Evolutionary conservation across 2,797 vertebrate genomes (phyloP).

Genomic region (Macroramphosus scolopax): DNA sequence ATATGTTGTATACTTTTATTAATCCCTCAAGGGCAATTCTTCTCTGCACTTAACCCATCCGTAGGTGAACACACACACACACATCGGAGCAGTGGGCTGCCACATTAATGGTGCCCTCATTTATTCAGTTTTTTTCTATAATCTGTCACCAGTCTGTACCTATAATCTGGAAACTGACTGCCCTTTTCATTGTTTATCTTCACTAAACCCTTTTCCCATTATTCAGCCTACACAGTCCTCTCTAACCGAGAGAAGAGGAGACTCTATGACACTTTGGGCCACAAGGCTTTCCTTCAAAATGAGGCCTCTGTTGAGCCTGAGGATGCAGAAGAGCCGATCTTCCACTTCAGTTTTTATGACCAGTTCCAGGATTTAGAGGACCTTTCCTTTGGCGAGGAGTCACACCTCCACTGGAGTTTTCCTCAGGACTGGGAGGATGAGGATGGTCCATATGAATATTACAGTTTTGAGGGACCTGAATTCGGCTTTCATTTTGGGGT

Average conservation of each 20-base stretch:
- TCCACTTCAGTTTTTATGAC: conserved; percentile 54
- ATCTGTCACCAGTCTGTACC: no score
- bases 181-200: no score
- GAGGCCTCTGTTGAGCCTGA: conserved; percentile 1
- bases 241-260: conserved; percentile 60
- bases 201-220: no score
- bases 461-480: conserved; percentile 14
- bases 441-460: background rate
- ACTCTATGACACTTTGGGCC: conserved; percentile 59
- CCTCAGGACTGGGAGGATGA: conserved; percentile 28
- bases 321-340: background rate
- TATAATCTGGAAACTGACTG: no score
- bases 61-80: no score
- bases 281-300: conserved; percentile 41
- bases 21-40: no score
- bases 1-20: no score
- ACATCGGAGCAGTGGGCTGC: no score
- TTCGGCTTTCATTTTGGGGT: conserved; percentile 28
- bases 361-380: conserved; percentile 42
- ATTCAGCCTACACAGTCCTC: conserved; percentile 71
- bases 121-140: no score
- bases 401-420: conserved; percentile 41
- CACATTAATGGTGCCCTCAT: no score
- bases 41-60: no score
- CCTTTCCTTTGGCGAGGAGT: conserved; percentile 21